Evolutionary conservation across 2,797 vertebrate species (phyloP).

Genomic region (Erpetoichthys calabaricus): DNA sequence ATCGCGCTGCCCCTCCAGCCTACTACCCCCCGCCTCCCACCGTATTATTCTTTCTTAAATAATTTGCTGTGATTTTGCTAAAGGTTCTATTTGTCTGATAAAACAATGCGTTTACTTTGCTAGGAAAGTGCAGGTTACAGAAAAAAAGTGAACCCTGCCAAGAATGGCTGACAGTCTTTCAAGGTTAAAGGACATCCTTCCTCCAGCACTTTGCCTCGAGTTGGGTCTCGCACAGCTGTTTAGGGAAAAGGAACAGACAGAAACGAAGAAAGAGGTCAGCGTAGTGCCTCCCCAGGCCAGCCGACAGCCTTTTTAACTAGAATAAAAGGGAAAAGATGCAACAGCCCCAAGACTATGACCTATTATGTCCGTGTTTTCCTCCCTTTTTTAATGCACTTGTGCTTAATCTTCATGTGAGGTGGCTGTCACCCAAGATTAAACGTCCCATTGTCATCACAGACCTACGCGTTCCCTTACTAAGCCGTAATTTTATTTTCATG

Average conservation of each 20-base stretch:
- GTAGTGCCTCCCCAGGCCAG: conserved; percentile 24
- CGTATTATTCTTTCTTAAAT: no score
- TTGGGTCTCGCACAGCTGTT: conserved; percentile 20
- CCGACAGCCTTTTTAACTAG: conserved; percentile 46
- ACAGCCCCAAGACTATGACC: conserved; percentile 33
- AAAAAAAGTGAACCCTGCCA: conserved; percentile 26
- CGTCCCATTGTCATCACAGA: no score
- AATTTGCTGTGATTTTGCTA: neutral
- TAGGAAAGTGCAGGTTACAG: conserved; percentile 8
- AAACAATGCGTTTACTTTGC: conserved; percentile 1
- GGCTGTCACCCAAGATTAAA: no score
- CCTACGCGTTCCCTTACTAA: no score
- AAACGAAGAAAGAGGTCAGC: conserved; percentile 13
- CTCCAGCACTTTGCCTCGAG: conserved; percentile 21
- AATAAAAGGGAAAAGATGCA: conserved; percentile 15
- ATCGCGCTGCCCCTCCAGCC: no score
- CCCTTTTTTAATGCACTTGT: no score
- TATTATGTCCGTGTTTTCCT: conserved; percentile 10
- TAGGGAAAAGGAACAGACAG: conserved; percentile 22
- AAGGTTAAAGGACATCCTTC: conserved; percentile 26
- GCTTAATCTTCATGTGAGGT: no score
- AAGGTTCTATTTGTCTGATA: conserved; percentile 3
- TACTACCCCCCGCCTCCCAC: no score
- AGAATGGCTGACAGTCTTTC: conserved; percentile 20
- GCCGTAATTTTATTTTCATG: no score